Conservation (phyloP, 2,113 vertebrate species). For the Symphodus melops region DNA sequence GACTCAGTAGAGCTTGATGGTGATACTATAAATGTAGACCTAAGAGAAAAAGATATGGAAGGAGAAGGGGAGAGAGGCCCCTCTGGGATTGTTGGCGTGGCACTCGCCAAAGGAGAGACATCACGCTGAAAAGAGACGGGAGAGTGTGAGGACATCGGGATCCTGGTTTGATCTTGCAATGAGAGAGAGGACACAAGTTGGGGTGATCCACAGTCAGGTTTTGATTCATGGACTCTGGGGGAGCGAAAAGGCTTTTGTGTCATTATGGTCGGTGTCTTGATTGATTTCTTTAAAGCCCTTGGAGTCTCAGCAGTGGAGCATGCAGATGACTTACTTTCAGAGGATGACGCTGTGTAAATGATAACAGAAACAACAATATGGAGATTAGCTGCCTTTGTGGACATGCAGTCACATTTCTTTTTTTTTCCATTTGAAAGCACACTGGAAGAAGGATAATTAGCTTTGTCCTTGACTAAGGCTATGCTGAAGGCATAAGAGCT, state of each 20-base stretch:
- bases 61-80: constrained; percentile 23
- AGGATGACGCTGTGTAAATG: constrained; percentile 41
- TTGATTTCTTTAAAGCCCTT: constrained; percentile 41
- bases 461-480: background rate
- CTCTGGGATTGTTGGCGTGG: constrained; percentile 15
- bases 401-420: background rate
- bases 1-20: constrained; percentile 51
- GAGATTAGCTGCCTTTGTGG: constrained; percentile 4
- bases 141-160: constrained; percentile 4
- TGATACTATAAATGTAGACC: constrained; percentile 61
- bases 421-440: background rate
- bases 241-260: constrained; percentile 24
- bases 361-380: constrained; percentile 19
- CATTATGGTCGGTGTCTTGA: constrained; percentile 34
- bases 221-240: constrained; percentile 33
- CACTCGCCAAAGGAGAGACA: constrained; percentile 15
- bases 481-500: background rate
- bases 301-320: constrained; percentile 17
- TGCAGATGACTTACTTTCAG: constrained; percentile 22
- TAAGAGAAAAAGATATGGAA: constrained; percentile 22
- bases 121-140: constrained; percentile 4
- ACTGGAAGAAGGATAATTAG: background rate
- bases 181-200: constrained; percentile 23
- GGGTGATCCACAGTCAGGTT: constrained; percentile 25
- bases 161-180: constrained; percentile 21